Conservation (phyloP, 2,888 invertebrate genomes). For the Seladonia tumulorum region DNA sequence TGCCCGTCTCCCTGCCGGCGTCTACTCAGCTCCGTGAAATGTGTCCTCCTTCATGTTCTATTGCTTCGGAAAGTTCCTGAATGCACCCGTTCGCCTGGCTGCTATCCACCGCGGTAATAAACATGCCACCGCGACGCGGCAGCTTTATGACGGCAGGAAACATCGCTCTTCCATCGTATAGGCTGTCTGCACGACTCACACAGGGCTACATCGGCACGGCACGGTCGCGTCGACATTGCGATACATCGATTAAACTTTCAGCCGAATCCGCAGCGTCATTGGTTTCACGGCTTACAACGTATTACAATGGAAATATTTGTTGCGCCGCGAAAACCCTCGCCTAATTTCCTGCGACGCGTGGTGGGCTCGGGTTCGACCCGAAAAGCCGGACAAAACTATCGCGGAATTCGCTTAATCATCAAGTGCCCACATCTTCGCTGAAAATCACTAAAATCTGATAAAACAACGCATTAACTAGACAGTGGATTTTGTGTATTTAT, state of each 20-base stretch:
- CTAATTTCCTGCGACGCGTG: neutral
- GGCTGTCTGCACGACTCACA: slow-evolving; percentile 14
- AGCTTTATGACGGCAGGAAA: slow-evolving; percentile 63
- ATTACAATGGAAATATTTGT: neutral
- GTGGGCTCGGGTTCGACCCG: too few species aligned
- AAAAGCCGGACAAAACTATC: too few species aligned
- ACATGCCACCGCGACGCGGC: slow-evolving; percentile 60
- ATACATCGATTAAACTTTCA: slow-evolving; percentile 51
- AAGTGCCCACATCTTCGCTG: too few species aligned
- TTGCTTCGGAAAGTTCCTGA: slow-evolving; percentile 51
- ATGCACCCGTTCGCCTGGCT: slow-evolving; percentile 27
- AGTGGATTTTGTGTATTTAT: too few species aligned
- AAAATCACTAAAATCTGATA: too few species aligned
- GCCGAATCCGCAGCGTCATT: slow-evolving; percentile 33
- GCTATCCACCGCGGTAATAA: slow-evolving; percentile 54
- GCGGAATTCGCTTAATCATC: too few species aligned
- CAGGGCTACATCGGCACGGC: slow-evolving; percentile 22
- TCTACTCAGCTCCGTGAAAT: slow-evolving; percentile 21
- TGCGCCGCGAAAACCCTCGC: neutral
- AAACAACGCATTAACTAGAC: too few species aligned
- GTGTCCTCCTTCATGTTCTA: slow-evolving; percentile 34
- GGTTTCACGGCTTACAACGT: slow-evolving; percentile 5
- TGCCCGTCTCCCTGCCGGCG: neutral
- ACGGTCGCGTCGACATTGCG: neutral
- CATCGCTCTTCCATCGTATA: slow-evolving; percentile 44